A percentile compares a stretch with the other conserved stretches of the same genome.
phyloP scores from a whole-genome alignment of 2,113 vertebrate genomes.

The zebrafish (Danio rerio) region DNA sequence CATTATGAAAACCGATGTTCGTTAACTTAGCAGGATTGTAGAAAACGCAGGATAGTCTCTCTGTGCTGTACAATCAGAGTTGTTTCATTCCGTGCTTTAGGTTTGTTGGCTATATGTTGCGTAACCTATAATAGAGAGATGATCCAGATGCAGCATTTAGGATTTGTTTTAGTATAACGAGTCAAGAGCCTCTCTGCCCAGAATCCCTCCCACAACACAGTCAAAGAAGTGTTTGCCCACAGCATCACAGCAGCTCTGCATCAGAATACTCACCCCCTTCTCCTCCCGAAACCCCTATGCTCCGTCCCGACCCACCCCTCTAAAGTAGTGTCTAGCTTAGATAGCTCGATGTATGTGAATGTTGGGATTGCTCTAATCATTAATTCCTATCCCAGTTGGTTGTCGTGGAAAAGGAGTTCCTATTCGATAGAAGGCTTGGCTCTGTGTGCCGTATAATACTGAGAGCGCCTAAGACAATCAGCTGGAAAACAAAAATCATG shows the following conservation, averaged over 20 bases:
- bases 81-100: not conserved
- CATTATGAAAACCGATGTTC: not conserved
- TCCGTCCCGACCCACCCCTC: conserved; percentile 29
- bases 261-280: conserved; percentile 10
- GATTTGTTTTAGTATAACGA: not conserved
- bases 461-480: conserved; percentile 94
- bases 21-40: conserved; percentile 13
- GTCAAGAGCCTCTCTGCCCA: conserved; percentile 18
- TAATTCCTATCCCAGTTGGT: conserved; percentile 59
- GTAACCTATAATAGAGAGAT: not conserved
- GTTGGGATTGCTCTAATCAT: conserved; percentile 54
- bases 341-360: conserved; percentile 53
- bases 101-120: not conserved
- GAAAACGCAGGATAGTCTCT: not conserved
- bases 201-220: not conserved
- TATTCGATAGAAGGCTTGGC: conserved; percentile 85
- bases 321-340: conserved; percentile 46
- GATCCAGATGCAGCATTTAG: not conserved
- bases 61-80: conserved; percentile 34
- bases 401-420: conserved; percentile 74
- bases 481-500: conserved; percentile 74
- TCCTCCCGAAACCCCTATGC: conserved; percentile 4
- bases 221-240: not conserved
- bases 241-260: not conserved
- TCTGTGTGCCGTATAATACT: conserved; percentile 79